Conservation (phyloP, 2,797 vertebrate genomes). For the Onychomys leucogaster region DNA sequence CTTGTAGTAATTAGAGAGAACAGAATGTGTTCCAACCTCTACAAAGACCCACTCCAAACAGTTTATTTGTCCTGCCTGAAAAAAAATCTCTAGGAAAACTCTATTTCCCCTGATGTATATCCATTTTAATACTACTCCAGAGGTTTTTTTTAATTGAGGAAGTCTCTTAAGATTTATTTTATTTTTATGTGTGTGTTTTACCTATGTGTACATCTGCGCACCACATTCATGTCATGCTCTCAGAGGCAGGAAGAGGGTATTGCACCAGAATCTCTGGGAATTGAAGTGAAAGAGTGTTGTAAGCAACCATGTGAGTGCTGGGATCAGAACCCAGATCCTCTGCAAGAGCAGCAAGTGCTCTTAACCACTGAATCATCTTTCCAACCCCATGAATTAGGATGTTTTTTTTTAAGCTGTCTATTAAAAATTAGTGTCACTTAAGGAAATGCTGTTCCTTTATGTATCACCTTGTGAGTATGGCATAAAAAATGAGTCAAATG, state of each 20-base stretch:
- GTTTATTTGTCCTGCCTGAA: background rate
- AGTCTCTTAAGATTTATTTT: background rate
- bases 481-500: background rate
- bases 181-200: background rate
- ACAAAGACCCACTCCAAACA: background rate
- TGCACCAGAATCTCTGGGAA: background rate
- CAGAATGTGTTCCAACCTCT: background rate
- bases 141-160: background rate
- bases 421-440: background rate
- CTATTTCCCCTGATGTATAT: background rate
- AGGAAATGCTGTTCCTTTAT: background rate
- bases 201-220: background rate
- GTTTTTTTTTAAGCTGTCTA: background rate
- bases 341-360: background rate
- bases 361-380: background rate
- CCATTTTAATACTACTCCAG: slow-evolving; percentile 9
- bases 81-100: background rate
- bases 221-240: background rate
- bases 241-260: background rate
- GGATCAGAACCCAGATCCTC: background rate
- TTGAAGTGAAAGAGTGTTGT: background rate
- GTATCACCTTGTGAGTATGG: background rate
- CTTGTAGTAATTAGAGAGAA: background rate
- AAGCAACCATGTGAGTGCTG: background rate
- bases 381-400: background rate